phyloP scores from a whole-genome alignment of 2,888 invertebrate species.

The Thysanoteuthis rhombus region DNA sequence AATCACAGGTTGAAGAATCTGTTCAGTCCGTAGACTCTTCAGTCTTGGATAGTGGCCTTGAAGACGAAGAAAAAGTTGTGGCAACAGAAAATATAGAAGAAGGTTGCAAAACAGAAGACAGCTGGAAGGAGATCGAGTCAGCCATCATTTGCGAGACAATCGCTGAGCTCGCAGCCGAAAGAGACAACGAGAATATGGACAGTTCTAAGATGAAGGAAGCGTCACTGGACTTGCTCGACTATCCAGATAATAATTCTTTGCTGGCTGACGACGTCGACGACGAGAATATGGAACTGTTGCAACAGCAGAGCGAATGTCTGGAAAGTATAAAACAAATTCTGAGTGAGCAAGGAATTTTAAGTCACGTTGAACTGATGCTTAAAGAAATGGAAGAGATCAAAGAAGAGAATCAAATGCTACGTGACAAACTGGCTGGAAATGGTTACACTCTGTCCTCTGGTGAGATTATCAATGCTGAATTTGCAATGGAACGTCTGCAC shows the following conservation, averaged over 20 bases:
- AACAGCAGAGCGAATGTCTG: conserved; percentile 32
- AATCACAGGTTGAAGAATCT: no score
- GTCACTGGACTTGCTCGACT: conserved; percentile 32
- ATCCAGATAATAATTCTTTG: conserved; percentile 35
- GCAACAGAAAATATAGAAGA: conserved; percentile 24
- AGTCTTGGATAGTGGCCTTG: background rate
- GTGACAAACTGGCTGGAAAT: background rate
- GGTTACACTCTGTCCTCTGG: background rate
- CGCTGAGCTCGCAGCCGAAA: background rate
- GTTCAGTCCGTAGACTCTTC: background rate
- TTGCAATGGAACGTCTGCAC: background rate
- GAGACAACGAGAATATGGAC: background rate
- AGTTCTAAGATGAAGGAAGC: background rate
- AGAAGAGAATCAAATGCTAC: conserved; percentile 32
- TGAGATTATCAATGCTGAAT: background rate
- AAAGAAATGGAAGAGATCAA: conserved; percentile 33
- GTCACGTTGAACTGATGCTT: conserved; percentile 22
- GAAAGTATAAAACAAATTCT: conserved; percentile 31
- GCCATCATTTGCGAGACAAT: background rate
- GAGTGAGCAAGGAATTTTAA: conserved; percentile 28
- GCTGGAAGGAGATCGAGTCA: background rate
- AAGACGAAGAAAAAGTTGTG: background rate
- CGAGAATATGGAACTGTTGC: background rate
- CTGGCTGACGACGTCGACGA: conserved; percentile 41
- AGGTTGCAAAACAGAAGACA: conserved; percentile 36